Base-by-base conservation (phyloP, 2,888 invertebrate genomes). In the Cordilura impudica region DNA sequence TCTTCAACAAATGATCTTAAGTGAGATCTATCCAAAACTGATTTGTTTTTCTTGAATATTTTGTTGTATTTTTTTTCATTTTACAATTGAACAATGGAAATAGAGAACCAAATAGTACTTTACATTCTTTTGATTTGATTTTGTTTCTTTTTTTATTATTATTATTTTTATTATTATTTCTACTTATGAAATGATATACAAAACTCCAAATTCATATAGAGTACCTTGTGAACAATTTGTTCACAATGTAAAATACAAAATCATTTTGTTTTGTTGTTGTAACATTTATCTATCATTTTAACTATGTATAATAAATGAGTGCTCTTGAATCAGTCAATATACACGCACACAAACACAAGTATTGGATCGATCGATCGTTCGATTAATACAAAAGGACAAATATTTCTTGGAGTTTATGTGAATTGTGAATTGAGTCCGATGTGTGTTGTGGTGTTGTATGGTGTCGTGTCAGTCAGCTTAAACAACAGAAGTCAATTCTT, bases 401-500 rank as follows among this genome's bases (percentile, higher is more conserved):
- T 75, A 74, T 53, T 74, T 67, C 23, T 26, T 56, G 56, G 39
- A 58, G 19, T 65, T 23, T 10, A 45, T 56, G 19, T 19, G 49
- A 26, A 29, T 35, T 31, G n/a, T n/a, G n/a, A n/a, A 39, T 39
- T 39, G 35, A 39, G n/a, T 39, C n/a, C 4, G 2, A 39, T 18
- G 6, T 35, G 7, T 18, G 16, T 26, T 3, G 21, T 23, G 31
- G 4, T 47, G 6, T 31, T 69, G 10, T 43, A 51, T 14, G 26
- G 39, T 29, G 45, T 51, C 35, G 14, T 43, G 49, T 66, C 70
- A 60, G 29, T 60, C n/a, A n/a, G n/a, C 66, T 54, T 10, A 66
- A 75, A 65, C 86, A 86, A 86, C 86, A 86, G 86, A 86, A 86
- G 87, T 86, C 87, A 86, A 85, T 86, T 85, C 87, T 82, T 84